phyloP scores from a whole-genome alignment of 2,888 invertebrate genomes.

The Lacanobia oleracea region DNA sequence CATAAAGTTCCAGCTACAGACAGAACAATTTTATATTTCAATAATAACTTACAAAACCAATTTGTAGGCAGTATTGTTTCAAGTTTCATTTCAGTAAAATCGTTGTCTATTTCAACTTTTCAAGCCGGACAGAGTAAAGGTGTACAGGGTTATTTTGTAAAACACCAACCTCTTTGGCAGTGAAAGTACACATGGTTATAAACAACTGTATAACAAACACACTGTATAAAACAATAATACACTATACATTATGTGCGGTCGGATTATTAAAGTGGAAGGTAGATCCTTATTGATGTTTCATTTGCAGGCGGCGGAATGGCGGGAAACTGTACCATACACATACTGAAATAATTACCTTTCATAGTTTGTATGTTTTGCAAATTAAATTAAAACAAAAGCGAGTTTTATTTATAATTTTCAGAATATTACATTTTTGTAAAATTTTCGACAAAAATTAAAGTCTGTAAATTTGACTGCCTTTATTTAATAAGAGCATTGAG shows the following conservation, averaged over 20 bases:
- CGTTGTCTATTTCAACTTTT: neutral
- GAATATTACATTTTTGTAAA: neutral
- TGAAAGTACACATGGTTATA: no score
- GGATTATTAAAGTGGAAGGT: conserved; percentile 70
- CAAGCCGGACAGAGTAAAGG: neutral
- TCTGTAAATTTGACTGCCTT: conserved; percentile 4
- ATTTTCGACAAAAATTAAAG: neutral
- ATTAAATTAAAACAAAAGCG: conserved; percentile 12
- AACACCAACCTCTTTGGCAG: no score
- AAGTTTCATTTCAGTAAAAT: conserved; percentile 22
- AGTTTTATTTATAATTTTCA: conserved; percentile 5
- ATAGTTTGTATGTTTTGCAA: neutral
- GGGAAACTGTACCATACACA: conserved; percentile 13
- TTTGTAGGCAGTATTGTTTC: neutral
- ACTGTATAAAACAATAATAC: conserved; percentile 28
- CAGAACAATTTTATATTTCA: no score
- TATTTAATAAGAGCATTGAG: conserved; percentile 14
- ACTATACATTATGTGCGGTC: conserved; percentile 26
- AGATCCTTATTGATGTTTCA: conserved; percentile 74
- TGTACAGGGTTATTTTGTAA: no score
- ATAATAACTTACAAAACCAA: no score
- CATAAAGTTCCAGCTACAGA: no score
- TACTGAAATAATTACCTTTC: conserved; percentile 23
- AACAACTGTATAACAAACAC: no score
- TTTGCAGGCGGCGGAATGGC: conserved; percentile 20